phyloP scores from a whole-genome alignment of 2,113 vertebrate genomes.

The Aix galericulata region DNA sequence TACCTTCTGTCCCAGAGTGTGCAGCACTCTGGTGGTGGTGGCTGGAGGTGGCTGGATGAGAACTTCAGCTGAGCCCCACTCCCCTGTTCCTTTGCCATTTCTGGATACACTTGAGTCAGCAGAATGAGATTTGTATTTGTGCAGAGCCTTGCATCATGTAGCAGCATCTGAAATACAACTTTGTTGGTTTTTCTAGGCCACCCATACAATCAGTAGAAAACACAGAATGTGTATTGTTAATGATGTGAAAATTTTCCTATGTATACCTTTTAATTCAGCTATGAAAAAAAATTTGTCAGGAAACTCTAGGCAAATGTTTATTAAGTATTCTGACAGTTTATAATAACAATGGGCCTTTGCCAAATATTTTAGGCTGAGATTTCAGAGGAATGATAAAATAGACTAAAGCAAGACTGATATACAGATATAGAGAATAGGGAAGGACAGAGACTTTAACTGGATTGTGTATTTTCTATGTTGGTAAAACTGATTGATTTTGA shows the following conservation, averaged over 20 bases:
- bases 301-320: neutral
- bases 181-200: fast-evolving
- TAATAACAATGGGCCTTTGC: neutral
- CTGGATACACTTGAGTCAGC: neutral
- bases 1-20: neutral
- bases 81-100: neutral
- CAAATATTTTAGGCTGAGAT: neutral
- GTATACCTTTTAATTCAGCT: neutral
- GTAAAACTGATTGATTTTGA: neutral
- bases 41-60: neutral
- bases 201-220: neutral
- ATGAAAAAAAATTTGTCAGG: neutral
- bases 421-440: neutral
- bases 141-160: neutral
- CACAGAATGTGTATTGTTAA: neutral
- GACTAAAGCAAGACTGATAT: neutral
- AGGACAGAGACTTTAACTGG: neutral
- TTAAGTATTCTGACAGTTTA: neutral
- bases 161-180: neutral
- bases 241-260: neutral
- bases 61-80: neutral
- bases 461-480: neutral
- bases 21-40: fast-evolving
- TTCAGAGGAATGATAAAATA: neutral
- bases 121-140: neutral